Conservation (phyloP, 37 sponge, comb jelly and placozoan species). For the Axinella damicornis region DNA sequence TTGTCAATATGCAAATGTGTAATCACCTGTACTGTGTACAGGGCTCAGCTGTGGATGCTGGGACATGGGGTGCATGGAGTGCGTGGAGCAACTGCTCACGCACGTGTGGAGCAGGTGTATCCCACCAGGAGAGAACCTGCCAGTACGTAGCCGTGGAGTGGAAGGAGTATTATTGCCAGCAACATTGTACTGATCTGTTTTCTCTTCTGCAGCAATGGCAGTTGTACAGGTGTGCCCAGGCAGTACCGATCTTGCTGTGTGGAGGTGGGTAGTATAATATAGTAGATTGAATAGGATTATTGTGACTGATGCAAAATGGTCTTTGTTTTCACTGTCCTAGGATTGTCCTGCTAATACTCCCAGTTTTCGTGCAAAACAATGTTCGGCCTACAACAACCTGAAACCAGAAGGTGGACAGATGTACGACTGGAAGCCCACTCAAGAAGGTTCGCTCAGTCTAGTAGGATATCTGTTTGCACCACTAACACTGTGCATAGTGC, state of each 20-base stretch:
- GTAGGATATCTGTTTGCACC: too few species aligned
- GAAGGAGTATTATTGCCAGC: neutral
- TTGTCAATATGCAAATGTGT: too few species aligned
- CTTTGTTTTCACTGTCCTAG: neutral
- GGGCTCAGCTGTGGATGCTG: neutral
- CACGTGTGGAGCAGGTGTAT: conserved; percentile 69
- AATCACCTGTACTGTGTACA: too few species aligned
- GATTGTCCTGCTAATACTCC: conserved; percentile 2
- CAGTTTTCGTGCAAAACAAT: conserved; percentile 23
- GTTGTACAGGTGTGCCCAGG: neutral
- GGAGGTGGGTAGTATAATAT: too few species aligned
- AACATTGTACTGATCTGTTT: too few species aligned
- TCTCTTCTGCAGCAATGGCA: neutral
- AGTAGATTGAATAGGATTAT: too few species aligned
- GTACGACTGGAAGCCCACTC: neutral
- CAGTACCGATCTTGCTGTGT: conserved; percentile 61
- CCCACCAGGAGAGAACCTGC: conserved; percentile 38
- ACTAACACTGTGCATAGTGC: too few species aligned
- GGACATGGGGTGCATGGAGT: conserved; percentile 58
- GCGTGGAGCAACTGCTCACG: conserved; percentile 63
- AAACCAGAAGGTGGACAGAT: neutral
- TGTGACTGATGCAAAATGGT: neutral
- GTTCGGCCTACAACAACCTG: neutral
- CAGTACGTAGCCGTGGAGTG: conserved; percentile 29
- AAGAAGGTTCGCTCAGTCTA: neutral